Conservation (phyloP, 1,140 invertebrate species). For the Panulirus ornatus region DNA sequence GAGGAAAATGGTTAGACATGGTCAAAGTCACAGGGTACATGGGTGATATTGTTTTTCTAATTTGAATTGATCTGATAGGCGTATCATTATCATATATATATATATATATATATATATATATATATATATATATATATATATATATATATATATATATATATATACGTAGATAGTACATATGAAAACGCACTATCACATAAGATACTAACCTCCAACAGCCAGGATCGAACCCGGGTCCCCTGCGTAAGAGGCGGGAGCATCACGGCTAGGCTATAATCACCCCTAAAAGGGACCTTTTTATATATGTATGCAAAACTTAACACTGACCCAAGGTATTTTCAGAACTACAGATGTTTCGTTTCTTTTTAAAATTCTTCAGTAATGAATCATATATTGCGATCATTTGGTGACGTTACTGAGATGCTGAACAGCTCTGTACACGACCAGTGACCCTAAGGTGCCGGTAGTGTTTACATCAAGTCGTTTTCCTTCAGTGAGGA, state of each 20-base stretch:
- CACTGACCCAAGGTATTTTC: not conserved
- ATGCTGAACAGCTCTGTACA: not conserved
- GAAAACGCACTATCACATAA: too few relatives aligned
- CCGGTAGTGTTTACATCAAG: not conserved
- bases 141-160: slow-evolving; percentile 31
- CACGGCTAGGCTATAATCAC: too few relatives aligned
- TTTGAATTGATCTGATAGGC: too few relatives aligned
- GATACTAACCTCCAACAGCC: too few relatives aligned
- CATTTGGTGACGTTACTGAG: not conserved
- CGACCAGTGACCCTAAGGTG: not conserved
- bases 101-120: slow-evolving; percentile 47
- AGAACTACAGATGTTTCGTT: not conserved
- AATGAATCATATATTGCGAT: not conserved
- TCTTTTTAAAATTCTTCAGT: not conserved
- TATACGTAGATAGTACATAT: not conserved
- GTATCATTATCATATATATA: slow-evolving; percentile 50
- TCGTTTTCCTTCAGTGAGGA: not conserved
- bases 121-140: slow-evolving; percentile 43
- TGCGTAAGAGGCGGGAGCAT: too few relatives aligned
- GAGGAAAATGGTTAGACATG: too few relatives aligned
- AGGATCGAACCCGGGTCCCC: too few relatives aligned
- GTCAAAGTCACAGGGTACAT: too few relatives aligned
- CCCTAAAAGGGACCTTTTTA: not conserved
- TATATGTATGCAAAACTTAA: not conserved
- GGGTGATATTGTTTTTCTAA: too few relatives aligned